phyloP scores from a whole-genome alignment of 2,888 invertebrate species.

The Agrochola circellaris region DNA sequence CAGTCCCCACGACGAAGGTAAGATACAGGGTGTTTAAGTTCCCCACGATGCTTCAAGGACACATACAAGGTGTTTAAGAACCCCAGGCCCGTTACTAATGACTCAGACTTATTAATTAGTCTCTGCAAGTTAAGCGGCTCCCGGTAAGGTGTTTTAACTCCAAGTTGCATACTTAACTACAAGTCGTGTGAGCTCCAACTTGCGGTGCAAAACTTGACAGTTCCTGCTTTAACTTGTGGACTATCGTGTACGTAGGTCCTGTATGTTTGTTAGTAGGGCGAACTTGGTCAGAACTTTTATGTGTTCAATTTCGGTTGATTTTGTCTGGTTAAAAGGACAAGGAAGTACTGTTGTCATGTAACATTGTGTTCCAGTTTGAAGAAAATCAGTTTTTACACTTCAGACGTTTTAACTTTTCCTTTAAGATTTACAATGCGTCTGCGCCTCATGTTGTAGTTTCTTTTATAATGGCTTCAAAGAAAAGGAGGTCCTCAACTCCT shows the following conservation, averaged over 20 bases:
- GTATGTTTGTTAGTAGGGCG: conserved; percentile 7
- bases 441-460: neutral
- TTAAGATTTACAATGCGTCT: neutral
- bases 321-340: neutral
- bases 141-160: conserved; percentile 36
- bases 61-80: conserved; percentile 10
- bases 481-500: neutral
- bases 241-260: neutral
- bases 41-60: conserved; percentile 1
- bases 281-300: neutral
- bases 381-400: neutral
- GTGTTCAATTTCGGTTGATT: neutral
- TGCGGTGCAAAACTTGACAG: conserved; percentile 17
- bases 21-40: neutral
- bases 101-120: conserved; percentile 34
- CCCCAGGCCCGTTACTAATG: conserved; percentile 30
- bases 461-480: neutral
- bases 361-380: neutral
- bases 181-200: conserved; percentile 21
- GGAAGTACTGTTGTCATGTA: neutral
- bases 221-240: conserved; percentile 6
- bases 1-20: neutral
- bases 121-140: conserved; percentile 37
- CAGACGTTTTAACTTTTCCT: neutral
- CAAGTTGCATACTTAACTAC: conserved; percentile 34